Evolutionary conservation across 2,113 vertebrate genomes (phyloP).

Genomic region (Acrocephalus arundinaceus): DNA sequence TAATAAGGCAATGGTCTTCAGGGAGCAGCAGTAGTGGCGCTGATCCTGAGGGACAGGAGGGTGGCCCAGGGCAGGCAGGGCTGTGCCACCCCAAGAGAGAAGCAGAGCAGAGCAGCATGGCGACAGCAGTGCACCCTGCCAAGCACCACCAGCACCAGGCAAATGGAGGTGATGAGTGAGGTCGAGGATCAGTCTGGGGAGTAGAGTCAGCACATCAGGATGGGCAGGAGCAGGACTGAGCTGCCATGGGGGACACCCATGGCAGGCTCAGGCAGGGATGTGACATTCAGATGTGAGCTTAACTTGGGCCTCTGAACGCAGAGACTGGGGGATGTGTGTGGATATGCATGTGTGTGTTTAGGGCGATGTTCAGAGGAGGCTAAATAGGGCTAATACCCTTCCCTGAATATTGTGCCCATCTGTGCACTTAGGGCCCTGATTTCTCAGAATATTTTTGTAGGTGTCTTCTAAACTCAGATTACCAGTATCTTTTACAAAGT

Average conservation of each 20-base stretch:
- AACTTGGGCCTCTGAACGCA: not conserved
- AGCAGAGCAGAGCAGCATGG: not conserved
- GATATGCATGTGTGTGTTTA: not conserved
- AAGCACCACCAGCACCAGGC: not conserved
- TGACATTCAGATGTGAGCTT: not conserved
- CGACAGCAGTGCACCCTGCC: not conserved
- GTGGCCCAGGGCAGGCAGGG: not conserved
- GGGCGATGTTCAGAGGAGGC: fast-evolving
- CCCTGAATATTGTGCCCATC: too few species aligned
- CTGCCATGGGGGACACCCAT: fast-evolving
- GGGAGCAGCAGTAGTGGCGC: not conserved
- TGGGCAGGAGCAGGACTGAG: not conserved
- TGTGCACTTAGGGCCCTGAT: not conserved
- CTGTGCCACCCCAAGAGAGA: fast-evolving
- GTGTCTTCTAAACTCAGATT: not conserved
- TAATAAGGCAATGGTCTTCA: not conserved
- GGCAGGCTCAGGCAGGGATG: not conserved
- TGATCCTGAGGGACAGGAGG: not conserved
- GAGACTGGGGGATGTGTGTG: fast-evolving
- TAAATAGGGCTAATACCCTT: not conserved
- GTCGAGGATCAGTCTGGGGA: not conserved
- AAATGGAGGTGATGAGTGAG: fast-evolving
- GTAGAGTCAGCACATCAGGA: not conserved
- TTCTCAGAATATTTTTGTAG: not conserved
- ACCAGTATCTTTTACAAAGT: not conserved